Percentiles rank a stretch among this genome's conserved stretches.
These are phyloP conservation scores for Chlorops oryzae DNA, from an alignment of 1,140 invertebrate genomes.

Conservation along the genomic window DNA sequence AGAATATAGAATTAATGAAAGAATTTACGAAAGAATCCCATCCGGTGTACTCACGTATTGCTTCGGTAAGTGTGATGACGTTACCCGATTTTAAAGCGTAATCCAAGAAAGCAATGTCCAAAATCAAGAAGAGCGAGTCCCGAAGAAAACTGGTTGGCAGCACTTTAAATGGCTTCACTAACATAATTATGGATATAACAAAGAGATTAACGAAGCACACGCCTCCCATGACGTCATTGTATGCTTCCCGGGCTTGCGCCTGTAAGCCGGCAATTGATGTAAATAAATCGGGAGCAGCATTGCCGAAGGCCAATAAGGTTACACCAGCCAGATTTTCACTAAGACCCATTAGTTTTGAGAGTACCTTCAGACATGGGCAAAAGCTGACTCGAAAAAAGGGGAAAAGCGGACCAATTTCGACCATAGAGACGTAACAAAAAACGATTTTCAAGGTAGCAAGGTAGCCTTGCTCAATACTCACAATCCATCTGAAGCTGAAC, in stretches of 20 bases:
- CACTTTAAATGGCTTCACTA: constrained; percentile 56
- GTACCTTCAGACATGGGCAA: constrained; percentile 62
- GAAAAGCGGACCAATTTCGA: background rate
- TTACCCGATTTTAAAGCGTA: constrained; percentile 34
- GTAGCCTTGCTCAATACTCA: too few relatives aligned
- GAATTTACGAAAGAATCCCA: too few relatives aligned
- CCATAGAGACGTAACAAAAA: too few relatives aligned
- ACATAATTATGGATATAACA: constrained; percentile 58
- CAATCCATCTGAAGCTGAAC: constrained; percentile 7
- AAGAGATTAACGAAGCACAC: constrained; percentile 65
- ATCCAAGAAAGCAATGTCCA: constrained; percentile 48
- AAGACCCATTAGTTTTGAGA: constrained; percentile 59
- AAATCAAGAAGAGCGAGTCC: constrained; percentile 62
- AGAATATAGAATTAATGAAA: background rate
- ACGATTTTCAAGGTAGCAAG: too few relatives aligned
- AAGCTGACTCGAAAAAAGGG: constrained; percentile 50
- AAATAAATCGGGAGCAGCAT: constrained; percentile 72
- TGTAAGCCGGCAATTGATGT: constrained; percentile 54
- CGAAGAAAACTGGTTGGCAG: constrained; percentile 57
- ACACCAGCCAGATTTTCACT: constrained; percentile 74
- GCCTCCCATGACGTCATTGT: constrained; percentile 53
- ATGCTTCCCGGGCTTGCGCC: constrained; percentile 46
- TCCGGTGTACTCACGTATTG: constrained; percentile 13
- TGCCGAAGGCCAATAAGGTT: constrained; percentile 72
- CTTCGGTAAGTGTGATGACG: constrained; percentile 19